Conservation (phyloP, 2,113 vertebrate genomes). For the Oostethus manadensis region DNA sequence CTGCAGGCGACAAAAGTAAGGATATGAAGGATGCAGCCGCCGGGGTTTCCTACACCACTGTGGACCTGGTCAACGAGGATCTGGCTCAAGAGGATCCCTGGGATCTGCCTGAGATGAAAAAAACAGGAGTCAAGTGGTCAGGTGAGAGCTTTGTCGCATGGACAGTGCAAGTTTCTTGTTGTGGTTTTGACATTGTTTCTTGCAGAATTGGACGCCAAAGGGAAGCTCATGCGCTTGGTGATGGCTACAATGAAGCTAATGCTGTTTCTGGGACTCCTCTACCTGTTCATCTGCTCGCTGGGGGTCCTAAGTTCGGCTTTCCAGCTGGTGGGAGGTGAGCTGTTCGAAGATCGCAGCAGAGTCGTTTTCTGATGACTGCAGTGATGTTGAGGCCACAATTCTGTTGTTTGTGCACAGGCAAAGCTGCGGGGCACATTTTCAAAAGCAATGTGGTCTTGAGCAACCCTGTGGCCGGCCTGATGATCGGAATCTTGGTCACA, state of each 20-base stretch:
- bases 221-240: conserved; percentile 78
- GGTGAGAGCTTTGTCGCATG: conserved; percentile 65
- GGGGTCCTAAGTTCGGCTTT: conserved; percentile 93
- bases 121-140: conserved; percentile 86
- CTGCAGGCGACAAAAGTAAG: conserved; percentile 53
- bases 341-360: neutral
- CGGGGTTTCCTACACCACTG: conserved; percentile 76
- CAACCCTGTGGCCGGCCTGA: conserved; percentile 88
- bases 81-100: conserved; percentile 72
- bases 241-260: conserved; percentile 68
- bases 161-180: too few species aligned
- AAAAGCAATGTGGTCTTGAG: conserved; percentile 82
- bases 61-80: conserved; percentile 71
- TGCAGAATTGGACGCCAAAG: conserved; percentile 82
- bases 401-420: conserved; percentile 69
- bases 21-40: conserved; percentile 64
- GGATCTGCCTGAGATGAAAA: conserved; percentile 79
- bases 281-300: conserved; percentile 93
- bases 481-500: conserved; percentile 93
- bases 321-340: conserved; percentile 90
- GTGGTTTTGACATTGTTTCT: conserved; percentile 1
- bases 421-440: conserved; percentile 92
- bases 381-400: neutral
- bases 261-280: conserved; percentile 83
- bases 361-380: too few species aligned